These are phyloP conservation scores for Callaeas wilsoni DNA, from an alignment of 2,113 vertebrate species.

Conservation along the genomic window DNA sequence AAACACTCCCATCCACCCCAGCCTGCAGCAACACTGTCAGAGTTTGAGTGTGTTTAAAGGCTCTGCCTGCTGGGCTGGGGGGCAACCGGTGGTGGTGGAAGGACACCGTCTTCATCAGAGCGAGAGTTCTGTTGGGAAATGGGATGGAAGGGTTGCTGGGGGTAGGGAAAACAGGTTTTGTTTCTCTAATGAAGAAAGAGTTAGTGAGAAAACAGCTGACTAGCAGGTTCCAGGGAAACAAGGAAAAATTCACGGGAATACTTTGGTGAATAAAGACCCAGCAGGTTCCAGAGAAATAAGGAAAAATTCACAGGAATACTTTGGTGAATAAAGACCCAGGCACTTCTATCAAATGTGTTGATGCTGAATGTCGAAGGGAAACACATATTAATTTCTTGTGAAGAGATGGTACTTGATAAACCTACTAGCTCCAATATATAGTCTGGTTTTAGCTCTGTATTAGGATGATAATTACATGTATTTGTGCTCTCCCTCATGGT, in stretches of 20 bases:
- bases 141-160: neutral
- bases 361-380: neutral
- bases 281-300: neutral
- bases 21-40: neutral
- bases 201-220: neutral
- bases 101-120: neutral
- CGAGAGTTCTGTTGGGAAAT: neutral
- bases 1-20: neutral
- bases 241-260: neutral
- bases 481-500: neutral
- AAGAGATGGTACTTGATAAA: neutral
- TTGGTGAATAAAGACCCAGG: neutral
- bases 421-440: neutral
- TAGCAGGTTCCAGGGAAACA: neutral
- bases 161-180: neutral
- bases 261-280: neutral
- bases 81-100: neutral
- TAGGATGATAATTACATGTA: neutral
- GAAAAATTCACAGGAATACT: neutral
- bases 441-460: neutral
- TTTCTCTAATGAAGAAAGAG: neutral
- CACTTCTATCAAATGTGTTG: neutral
- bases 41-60: neutral
- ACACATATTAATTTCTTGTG: neutral
- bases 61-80: neutral